These are phyloP conservation scores for Zaprionus lachaisei DNA, from an alignment of 1,140 invertebrate species.

Conservation along the genomic window DNA sequence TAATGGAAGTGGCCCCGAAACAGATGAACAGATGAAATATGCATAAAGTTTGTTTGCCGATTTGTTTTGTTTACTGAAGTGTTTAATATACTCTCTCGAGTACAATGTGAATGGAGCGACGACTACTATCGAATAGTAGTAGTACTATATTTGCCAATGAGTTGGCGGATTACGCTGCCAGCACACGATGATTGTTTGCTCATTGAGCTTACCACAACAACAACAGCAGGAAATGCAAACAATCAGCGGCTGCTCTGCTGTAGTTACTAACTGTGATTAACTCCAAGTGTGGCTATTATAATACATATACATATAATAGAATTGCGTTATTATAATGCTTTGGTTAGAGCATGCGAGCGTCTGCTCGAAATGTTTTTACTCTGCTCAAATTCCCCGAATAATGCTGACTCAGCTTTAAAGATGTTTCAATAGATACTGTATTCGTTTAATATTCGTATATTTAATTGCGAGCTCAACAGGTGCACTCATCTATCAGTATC, in stretches of 20 bases:
- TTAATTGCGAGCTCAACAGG: conserved; percentile 53
- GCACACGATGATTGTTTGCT: not conserved
- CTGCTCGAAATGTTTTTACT: not conserved
- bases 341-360: conserved; percentile 22
- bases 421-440: conserved; percentile 8
- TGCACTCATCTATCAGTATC: conserved; percentile 60
- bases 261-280: not conserved
- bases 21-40: conserved; percentile 34
- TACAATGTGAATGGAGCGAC: not conserved
- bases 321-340: not conserved
- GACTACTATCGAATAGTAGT: not conserved
- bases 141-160: not conserved
- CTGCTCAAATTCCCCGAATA: conserved; percentile 11
- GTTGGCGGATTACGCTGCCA: not conserved
- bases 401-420: conserved; percentile 53
- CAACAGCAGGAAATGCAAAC: too few relatives aligned
- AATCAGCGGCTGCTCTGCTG: too few relatives aligned
- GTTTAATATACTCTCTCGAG: conserved; percentile 32
- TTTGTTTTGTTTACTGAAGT: conserved; percentile 50
- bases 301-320: not conserved
- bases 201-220: too few relatives aligned
- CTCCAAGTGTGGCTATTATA: not conserved
- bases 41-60: conserved; percentile 44
- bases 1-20: conserved; percentile 49
- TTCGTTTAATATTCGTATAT: conserved; percentile 29